Conservation (phyloP, 2,888 invertebrate species). For the Malachius bipustulatus region DNA sequence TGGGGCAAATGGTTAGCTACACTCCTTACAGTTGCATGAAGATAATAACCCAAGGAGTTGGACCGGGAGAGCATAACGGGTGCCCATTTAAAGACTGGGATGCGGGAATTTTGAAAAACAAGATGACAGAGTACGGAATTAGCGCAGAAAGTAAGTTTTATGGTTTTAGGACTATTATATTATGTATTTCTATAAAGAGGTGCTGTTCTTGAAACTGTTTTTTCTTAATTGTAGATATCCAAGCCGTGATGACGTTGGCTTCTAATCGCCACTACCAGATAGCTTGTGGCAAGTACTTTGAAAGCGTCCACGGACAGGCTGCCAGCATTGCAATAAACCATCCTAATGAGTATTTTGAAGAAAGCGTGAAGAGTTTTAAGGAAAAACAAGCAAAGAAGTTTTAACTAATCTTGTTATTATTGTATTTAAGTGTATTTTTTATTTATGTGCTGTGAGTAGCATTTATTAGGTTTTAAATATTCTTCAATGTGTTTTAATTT, state of each 20-base stretch:
- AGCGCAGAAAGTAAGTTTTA: conserved; percentile 43
- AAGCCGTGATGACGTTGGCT: conserved; percentile 59
- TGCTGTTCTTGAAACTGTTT: conserved; percentile 2
- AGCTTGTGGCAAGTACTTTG: conserved; percentile 83
- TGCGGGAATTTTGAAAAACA: conserved; percentile 54
- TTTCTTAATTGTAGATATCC: conserved; percentile 42
- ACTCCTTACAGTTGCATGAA: conserved; percentile 85
- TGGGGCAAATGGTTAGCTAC: conserved; percentile 81
- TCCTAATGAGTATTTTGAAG: conserved; percentile 86
- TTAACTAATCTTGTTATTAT: no score
- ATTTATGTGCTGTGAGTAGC: no score
- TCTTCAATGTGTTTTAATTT: no score
- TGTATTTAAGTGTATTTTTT: no score
- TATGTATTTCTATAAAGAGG: neutral
- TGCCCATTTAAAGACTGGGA: conserved; percentile 88
- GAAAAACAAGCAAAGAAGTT: conserved; percentile 17
- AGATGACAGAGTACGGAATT: conserved; percentile 55
- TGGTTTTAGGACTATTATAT: conserved; percentile 7
- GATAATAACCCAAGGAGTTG: conserved; percentile 66
- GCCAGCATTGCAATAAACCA: conserved; percentile 64
- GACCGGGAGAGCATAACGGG: conserved; percentile 78
- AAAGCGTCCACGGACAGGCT: conserved; percentile 50
- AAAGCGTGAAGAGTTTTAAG: conserved; percentile 43
- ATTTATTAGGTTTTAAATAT: no score
- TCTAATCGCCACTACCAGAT: conserved; percentile 73